Evolutionary conservation across 1,140 invertebrate genomes (phyloP), one percentile per base, ranked within the genome.

Genomic region (Apocrypta bakeri): DNA sequence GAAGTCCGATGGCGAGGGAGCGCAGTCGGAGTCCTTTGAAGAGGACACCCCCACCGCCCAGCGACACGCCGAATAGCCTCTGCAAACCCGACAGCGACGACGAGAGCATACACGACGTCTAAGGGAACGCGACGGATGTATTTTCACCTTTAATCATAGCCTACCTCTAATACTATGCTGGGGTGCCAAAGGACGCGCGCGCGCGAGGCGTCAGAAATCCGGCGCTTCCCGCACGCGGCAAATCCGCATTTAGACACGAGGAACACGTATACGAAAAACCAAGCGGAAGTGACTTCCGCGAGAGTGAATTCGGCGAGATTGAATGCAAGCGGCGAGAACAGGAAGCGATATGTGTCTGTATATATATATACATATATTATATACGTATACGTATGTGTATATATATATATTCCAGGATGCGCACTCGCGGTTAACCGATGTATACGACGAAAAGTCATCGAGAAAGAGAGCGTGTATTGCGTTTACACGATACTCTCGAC

Each of bases 41-140:
- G 85, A 88, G 86, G 71, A 84, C 86, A 7, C 81, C 77, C 25
- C 84, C 88, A 61, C 89, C 83, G 86, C 92, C 76, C 86, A 63
- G 82, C 37, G 90, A 89, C 85, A 87, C 90, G 78, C 88, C 91
- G 11, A 89, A 87, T 64, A 92, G 91, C 37, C 88, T 90, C 29
- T 68, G 77, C 73, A 90, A 92, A 73, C 92, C 92, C 7, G 93
- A 93, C 42, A 93, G 93, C 31, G 93, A 94, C 84, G 93, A 93
- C 72, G 94, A 94, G 86, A 94, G 94, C 84, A 94, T 92, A 91
- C 89, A 92, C 85, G 91, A 92, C 79, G 90, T 92, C 86, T 92
- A 92, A 87, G 74, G n/a, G n/a, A n/a, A n/a, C 33, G 9, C 25
- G 4, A n/a, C 29, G 48, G 68, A 14, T 9, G 11, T n/a, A 61